Evolutionary conservation across 2,888 invertebrate species (phyloP).

Genomic region (Heliconius ismenius): DNA sequence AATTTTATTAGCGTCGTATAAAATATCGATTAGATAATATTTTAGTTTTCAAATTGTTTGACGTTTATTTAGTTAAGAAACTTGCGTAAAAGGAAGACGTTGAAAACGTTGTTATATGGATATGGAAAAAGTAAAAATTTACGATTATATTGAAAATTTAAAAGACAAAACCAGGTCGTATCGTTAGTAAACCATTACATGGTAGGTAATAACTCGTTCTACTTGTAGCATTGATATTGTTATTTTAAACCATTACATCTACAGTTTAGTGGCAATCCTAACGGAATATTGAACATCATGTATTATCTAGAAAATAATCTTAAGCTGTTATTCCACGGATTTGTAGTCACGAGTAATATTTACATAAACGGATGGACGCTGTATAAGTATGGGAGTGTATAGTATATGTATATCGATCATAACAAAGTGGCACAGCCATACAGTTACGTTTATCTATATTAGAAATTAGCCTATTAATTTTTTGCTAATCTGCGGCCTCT

Average conservation of each 20-base stretch:
- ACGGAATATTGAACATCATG: slow-evolving; percentile 16
- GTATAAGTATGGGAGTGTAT: slow-evolving; percentile 8
- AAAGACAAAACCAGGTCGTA: not conserved
- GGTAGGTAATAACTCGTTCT: not conserved
- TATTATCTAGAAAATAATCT: slow-evolving; percentile 17
- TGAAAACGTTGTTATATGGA: too few relatives aligned
- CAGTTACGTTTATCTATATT: slow-evolving; percentile 1
- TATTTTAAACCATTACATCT: slow-evolving; percentile 14
- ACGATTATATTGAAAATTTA: not conserved
- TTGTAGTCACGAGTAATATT: slow-evolving; percentile 47
- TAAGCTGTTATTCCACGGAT: slow-evolving; percentile 38
- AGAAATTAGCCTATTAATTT: slow-evolving; percentile 2
- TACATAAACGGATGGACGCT: slow-evolving; percentile 44
- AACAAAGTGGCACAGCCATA: slow-evolving; percentile 24
- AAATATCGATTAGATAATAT: slow-evolving; percentile 24
- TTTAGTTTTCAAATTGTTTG: slow-evolving; percentile 12
- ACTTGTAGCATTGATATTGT: slow-evolving; percentile 11
- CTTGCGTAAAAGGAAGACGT: not conserved
- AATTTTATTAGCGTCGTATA: slow-evolving; percentile 19
- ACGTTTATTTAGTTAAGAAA: slow-evolving; percentile 1
- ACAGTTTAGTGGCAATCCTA: slow-evolving; percentile 15
- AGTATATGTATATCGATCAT: slow-evolving; percentile 38
- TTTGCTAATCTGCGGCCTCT: not conserved
- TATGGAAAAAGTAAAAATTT: too few relatives aligned
- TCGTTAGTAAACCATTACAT: not conserved